phyloP scores from a whole-genome alignment of 1,140 invertebrate species.

The Leptonema lineaticorne region DNA sequence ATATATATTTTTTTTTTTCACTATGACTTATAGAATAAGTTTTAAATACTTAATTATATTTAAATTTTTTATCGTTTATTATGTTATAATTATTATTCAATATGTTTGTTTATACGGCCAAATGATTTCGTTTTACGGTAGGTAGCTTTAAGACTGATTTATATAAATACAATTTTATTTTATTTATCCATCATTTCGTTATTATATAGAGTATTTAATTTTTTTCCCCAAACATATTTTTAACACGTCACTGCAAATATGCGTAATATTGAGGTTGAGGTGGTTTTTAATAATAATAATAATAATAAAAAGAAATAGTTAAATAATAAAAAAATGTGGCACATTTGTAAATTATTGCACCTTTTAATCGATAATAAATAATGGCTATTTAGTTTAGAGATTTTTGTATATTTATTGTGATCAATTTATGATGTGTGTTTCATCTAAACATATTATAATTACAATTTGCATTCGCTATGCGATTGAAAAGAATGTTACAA shows the following conservation, averaged over 20 bases:
- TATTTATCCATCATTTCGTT: too few species aligned
- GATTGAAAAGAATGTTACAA: constrained; percentile 14
- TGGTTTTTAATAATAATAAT: too few species aligned
- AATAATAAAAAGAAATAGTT: too few species aligned
- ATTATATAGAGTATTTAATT: too few species aligned
- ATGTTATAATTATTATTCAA: not conserved
- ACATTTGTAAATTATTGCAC: constrained; percentile 31
- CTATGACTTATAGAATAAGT: not conserved
- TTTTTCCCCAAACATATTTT: too few species aligned
- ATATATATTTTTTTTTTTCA: not conserved
- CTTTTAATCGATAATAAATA: not conserved
- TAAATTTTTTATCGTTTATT: not conserved
- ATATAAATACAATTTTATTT: not conserved
- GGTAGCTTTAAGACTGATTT: constrained; percentile 20
- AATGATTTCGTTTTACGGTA: constrained; percentile 18
- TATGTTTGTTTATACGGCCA: constrained; percentile 7
- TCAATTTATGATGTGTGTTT: not conserved
- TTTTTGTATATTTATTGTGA: constrained; percentile 11
- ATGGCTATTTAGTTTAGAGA: not conserved
- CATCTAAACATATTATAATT: not conserved
- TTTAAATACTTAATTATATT: not conserved
- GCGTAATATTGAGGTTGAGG: too few species aligned
- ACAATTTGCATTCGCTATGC: not conserved
- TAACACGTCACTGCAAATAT: too few species aligned
- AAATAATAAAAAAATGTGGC: too few species aligned